phyloP scores from a whole-genome alignment of 2,113 vertebrate species.

The Casuarius casuarius region DNA sequence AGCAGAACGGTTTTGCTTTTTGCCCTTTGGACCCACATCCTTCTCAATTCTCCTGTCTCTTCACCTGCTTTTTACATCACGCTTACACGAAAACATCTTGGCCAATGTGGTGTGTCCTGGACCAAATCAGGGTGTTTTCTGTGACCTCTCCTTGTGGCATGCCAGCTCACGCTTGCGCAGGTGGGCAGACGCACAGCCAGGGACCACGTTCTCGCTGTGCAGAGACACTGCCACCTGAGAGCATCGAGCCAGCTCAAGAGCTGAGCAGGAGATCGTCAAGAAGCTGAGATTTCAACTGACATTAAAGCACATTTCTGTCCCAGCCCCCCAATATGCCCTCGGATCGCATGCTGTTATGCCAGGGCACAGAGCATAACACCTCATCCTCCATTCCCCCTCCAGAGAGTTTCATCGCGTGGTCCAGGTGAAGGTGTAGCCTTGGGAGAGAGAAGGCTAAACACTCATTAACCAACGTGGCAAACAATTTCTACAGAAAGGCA shows the following conservation, averaged over 20 bases:
- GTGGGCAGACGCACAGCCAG: not conserved
- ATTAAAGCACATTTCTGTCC: not conserved
- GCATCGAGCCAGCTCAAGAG: not conserved
- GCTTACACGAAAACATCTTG: not conserved
- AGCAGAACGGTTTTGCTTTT: not conserved
- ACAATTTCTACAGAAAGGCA: not conserved
- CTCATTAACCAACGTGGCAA: not conserved
- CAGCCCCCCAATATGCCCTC: not conserved
- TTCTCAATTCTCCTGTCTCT: not conserved
- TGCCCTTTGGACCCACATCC: not conserved
- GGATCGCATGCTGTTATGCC: not conserved
- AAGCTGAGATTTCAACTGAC: not conserved
- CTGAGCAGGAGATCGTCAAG: not conserved
- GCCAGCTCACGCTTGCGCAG: not conserved
- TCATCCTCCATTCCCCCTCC: not conserved
- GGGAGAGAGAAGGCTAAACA: not conserved
- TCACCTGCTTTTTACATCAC: not conserved
- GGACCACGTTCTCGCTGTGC: accelerated
- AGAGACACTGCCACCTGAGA: not conserved
- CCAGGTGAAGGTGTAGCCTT: not conserved
- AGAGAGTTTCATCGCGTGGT: not conserved
- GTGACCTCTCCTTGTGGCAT: not conserved
- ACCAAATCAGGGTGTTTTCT: not conserved
- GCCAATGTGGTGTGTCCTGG: not conserved
- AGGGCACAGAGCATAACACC: not conserved